Evolutionary conservation across 1,140 invertebrate species (phyloP).

Genomic region (Nasonia vitripennis): DNA sequence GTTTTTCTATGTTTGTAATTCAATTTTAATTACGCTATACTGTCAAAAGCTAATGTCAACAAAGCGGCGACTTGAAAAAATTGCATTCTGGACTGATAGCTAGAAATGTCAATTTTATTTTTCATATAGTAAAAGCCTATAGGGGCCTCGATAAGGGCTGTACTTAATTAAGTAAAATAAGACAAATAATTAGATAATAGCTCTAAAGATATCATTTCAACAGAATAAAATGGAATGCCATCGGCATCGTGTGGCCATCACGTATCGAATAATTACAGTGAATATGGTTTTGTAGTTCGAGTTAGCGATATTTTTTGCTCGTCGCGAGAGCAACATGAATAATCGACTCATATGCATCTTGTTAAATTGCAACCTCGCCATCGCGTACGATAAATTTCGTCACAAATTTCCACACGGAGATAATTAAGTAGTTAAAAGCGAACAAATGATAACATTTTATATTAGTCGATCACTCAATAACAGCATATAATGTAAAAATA

Average conservation of each 20-base stretch:
- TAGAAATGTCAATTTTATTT: not conserved
- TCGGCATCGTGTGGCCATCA: not conserved
- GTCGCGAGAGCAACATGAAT: too few relatives aligned
- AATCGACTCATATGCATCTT: too few relatives aligned
- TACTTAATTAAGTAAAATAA: slow-evolving; percentile 15
- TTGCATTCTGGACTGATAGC: not conserved
- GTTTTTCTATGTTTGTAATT: too few relatives aligned
- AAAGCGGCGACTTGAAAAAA: not conserved
- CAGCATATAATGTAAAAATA: not conserved
- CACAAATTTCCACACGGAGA: not conserved
- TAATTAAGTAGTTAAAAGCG: too few relatives aligned
- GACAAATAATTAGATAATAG: not conserved
- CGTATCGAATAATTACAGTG: not conserved
- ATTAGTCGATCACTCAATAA: too few relatives aligned
- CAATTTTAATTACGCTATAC: too few relatives aligned
- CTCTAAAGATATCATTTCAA: not conserved
- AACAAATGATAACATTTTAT: too few relatives aligned
- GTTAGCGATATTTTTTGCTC: too few relatives aligned
- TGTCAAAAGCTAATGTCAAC: too few relatives aligned
- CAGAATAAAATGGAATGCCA: slow-evolving; percentile 32
- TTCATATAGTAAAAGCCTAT: not conserved
- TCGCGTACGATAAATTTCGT: not conserved
- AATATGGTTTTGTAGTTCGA: not conserved
- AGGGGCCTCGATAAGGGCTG: not conserved
- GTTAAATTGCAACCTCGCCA: not conserved